A percentile compares a stretch with the other conserved stretches of the same genome.
Evolutionary conservation across 2,113 vertebrate genomes (phyloP).

Genomic region (Hippocampus guttulatus): DNA sequence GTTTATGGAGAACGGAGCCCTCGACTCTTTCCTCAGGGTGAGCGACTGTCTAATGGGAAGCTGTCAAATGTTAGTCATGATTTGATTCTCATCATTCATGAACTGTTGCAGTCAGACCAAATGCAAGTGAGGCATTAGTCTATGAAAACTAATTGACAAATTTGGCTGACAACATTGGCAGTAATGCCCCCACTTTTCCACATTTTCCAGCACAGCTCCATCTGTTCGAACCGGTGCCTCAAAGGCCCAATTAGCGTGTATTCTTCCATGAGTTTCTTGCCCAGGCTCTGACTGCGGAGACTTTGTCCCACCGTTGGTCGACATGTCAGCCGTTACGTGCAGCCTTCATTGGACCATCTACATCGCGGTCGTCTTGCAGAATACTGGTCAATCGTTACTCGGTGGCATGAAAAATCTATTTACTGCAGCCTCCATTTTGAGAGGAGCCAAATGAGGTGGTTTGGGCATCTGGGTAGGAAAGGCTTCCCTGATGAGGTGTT

Average conservation of each 20-base stretch:
- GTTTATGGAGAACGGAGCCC: constrained; percentile 97
- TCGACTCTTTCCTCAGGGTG: constrained; percentile 97
- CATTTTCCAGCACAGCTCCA: background rate
- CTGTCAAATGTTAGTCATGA: background rate
- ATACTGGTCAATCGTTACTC: constrained; percentile 25
- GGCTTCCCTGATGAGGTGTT: too few relatives aligned
- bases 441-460: too few relatives aligned
- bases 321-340: too few relatives aligned
- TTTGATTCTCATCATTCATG: background rate
- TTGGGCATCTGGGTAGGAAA: too few relatives aligned
- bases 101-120: background rate
- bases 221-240: background rate
- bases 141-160: constrained; percentile 3
- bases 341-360: background rate
- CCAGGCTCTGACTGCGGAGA: too few relatives aligned
- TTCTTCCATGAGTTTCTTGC: too few relatives aligned
- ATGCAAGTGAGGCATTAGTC: background rate
- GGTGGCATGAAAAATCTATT: background rate
- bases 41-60: constrained; percentile 35
- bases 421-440: too few relatives aligned
- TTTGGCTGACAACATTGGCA: background rate
- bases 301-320: too few relatives aligned
- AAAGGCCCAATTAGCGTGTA: background rate
- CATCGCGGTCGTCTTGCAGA: background rate
- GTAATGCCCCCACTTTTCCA: background rate